These are phyloP conservation scores for Ypsolopha sequella DNA, from an alignment of 2,888 invertebrate genomes.

Conservation along the genomic window DNA sequence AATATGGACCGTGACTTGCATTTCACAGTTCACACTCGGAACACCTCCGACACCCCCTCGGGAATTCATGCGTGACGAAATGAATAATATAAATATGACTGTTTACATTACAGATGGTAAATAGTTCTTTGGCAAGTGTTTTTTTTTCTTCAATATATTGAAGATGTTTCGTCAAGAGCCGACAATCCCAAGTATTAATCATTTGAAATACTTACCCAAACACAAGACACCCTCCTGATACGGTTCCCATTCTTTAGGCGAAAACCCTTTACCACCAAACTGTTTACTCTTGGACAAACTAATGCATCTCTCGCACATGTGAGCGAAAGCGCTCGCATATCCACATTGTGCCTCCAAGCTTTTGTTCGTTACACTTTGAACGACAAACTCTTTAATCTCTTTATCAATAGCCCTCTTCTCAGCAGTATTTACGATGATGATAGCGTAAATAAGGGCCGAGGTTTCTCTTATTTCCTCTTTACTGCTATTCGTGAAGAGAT, in stretches of 20 bases:
- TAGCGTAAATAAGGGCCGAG: conserved; percentile 81
- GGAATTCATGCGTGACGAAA: neutral
- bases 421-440: conserved; percentile 74
- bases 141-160: too few relatives aligned
- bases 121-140: too few relatives aligned
- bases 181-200: too few relatives aligned
- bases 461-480: conserved; percentile 83
- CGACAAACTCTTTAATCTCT: conserved; percentile 63
- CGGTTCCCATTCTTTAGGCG: conserved; percentile 65
- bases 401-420: conserved; percentile 62
- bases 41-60: too few relatives aligned
- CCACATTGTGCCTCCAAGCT: conserved; percentile 84
- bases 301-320: conserved; percentile 78
- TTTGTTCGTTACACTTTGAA: conserved; percentile 64
- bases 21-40: too few relatives aligned
- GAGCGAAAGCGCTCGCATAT: conserved; percentile 77
- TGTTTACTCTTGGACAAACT: conserved; percentile 46
- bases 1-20: too few relatives aligned
- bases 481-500: conserved; percentile 74
- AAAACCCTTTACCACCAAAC: conserved; percentile 57
- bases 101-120: neutral
- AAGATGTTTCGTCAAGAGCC: too few relatives aligned
- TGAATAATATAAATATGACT: too few relatives aligned
- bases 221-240: conserved; percentile 70
- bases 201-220: conserved; percentile 73